These are phyloP conservation scores for Nannospalax galili DNA, from an alignment of 2,113 vertebrate species.

Conservation along the genomic window DNA sequence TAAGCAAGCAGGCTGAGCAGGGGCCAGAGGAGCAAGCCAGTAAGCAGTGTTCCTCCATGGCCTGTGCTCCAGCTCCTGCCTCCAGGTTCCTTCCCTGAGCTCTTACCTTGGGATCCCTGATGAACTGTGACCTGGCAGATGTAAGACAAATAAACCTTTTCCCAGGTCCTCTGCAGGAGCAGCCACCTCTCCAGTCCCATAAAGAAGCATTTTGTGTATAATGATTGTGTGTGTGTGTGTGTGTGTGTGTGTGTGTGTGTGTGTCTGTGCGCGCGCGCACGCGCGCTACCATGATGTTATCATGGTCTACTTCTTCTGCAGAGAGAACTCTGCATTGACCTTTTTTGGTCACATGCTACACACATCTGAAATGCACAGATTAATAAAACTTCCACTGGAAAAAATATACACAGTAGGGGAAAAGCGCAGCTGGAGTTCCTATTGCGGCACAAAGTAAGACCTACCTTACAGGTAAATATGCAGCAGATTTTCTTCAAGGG, in stretches of 20 bases:
- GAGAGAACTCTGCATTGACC: neutral
- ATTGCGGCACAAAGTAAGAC: neutral
- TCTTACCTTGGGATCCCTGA: no score
- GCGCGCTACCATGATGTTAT: neutral
- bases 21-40: no score
- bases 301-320: neutral
- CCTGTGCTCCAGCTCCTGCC: no score
- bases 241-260: no score
- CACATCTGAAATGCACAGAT: neutral
- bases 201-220: neutral
- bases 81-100: no score
- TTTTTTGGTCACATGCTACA: neutral
- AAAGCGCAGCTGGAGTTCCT: neutral
- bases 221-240: neutral
- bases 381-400: neutral
- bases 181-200: no score
- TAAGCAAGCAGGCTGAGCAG: no score
- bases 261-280: no score
- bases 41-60: no score
- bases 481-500: neutral
- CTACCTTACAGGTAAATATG: neutral
- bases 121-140: no score
- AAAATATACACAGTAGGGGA: neutral
- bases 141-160: no score
- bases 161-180: no score